Evolutionary conservation across 1,140 invertebrate species (phyloP), one percentile per base, ranked within the genome.

Genomic region (Anastatus disparis): DNA sequence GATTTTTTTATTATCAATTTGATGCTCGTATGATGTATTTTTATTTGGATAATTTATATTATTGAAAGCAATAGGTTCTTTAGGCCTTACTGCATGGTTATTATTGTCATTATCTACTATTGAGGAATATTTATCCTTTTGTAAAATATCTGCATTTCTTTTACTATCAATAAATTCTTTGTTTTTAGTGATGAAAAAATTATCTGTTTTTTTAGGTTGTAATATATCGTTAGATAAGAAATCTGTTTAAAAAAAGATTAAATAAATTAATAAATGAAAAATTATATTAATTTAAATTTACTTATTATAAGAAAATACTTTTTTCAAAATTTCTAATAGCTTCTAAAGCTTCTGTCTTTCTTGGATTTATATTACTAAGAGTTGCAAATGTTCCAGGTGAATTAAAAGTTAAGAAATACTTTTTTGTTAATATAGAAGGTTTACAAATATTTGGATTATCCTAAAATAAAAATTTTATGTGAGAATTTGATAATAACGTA

Each of bases 361-460:
- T 70, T 42, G 76, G 74, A 31, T 61, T 71, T 71, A 81, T 79
- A 29, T 77, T 67, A 44, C 64, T 78, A 6, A 82, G 20, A 26
- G 76, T 77, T 62, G 77, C 75, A 56, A 82, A 76, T 55, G 63
- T 75, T 42, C 76, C 73, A 70, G 73, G 71, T 22, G 75, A 73
- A 26, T 78, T 71, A 10, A 27, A 70, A n/a, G 53, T 72, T 17
- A 48, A 46, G 62, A 75, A 75, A 44, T 79, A 78, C 40, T 77
- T 73, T 52, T 75, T 73, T 2, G 71, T 72, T 22, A 77, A 22
- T 24, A 58, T 15, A 20, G 73, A 71, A 31, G 73, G 74, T 20
- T 74, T 71, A 8, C 61, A 74, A 48, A 59, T 3, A 48, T 79
- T 66, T 52, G 71, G 53, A 59, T 62, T 72, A 44, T 78, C 75